A percentile compares a stretch with the other conserved stretches of the same genome.
These are phyloP conservation scores for Eunapius fragilis DNA, from an alignment of 37 sponge, comb jelly and placozoan genomes.

Conservation along the genomic window DNA sequence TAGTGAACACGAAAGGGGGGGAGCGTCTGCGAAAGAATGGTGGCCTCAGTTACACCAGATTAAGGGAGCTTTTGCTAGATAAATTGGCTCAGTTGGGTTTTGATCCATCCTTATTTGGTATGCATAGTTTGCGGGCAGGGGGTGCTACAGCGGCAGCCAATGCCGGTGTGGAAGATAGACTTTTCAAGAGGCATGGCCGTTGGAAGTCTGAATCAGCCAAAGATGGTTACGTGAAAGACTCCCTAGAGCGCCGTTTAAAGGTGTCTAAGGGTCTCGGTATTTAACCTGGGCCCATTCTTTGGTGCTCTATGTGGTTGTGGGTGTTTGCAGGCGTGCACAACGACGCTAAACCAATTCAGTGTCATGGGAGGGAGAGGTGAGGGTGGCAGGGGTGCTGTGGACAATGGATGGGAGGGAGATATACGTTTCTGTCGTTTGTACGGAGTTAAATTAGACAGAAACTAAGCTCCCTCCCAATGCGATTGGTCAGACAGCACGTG, in stretches of 20 bases:
- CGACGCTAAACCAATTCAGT: no score
- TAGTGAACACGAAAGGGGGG: not conserved
- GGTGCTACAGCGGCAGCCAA: conserved; percentile 14
- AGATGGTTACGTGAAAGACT: conserved; percentile 9
- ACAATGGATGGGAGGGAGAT: no score
- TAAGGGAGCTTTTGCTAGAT: not conserved
- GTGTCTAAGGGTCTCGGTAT: not conserved
- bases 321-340: no score
- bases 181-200: conserved; percentile 20
- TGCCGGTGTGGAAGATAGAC: conserved; percentile 6
- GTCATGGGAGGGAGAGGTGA: no score
- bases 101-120: not conserved
- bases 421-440: no score
- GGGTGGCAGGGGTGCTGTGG: no score
- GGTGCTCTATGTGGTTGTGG: no score
- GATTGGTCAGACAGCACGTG: no score
- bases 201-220: conserved; percentile 20
- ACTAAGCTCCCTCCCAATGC: no score
- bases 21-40: not conserved
- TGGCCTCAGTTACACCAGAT: not conserved
- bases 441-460: no score
- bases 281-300: not conserved
- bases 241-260: not conserved
- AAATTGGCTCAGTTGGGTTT: not conserved
- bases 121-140: conserved; percentile 10